Evolutionary conservation across 1,140 invertebrate species (phyloP).

Genomic region (Dinoponera quadriceps): DNA sequence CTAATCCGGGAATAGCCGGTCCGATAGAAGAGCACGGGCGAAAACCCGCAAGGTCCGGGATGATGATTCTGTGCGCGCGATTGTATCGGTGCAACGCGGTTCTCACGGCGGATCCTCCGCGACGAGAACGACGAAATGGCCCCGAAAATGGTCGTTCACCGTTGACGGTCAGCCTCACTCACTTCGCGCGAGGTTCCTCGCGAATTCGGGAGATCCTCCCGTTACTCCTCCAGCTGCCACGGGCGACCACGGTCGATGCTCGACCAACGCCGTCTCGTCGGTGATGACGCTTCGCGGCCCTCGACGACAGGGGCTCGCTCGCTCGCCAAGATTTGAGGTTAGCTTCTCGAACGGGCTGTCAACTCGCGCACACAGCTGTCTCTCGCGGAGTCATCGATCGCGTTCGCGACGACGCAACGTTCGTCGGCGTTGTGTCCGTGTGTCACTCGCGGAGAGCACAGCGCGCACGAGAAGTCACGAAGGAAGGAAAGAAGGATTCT

Average conservation of each 20-base stretch:
- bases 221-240: not conserved
- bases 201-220: not conserved
- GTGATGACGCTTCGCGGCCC: not conserved
- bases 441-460: not conserved
- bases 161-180: not conserved
- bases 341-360: slow-evolving; percentile 25
- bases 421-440: not conserved
- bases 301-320: not conserved
- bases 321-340: slow-evolving; percentile 37
- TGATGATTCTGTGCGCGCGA: too few species aligned
- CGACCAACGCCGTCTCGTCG: not conserved
- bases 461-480: not conserved
- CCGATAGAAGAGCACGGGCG: not conserved
- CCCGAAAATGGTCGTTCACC: slow-evolving; percentile 41
- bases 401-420: not conserved
- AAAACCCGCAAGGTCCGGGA: not conserved
- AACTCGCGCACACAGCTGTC: slow-evolving; percentile 46
- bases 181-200: not conserved
- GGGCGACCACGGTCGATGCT: not conserved
- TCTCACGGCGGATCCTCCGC: too few species aligned
- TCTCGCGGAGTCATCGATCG: slow-evolving; percentile 32
- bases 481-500: too few species aligned
- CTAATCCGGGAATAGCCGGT: not conserved
- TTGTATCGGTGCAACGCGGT: not conserved
- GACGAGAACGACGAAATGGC: slow-evolving; percentile 59